A percentile compares a stretch with the other conserved stretches of the same genome.
Conservation (phyloP, 2,113 vertebrate species). For the Puntigrus tetrazona region DNA sequence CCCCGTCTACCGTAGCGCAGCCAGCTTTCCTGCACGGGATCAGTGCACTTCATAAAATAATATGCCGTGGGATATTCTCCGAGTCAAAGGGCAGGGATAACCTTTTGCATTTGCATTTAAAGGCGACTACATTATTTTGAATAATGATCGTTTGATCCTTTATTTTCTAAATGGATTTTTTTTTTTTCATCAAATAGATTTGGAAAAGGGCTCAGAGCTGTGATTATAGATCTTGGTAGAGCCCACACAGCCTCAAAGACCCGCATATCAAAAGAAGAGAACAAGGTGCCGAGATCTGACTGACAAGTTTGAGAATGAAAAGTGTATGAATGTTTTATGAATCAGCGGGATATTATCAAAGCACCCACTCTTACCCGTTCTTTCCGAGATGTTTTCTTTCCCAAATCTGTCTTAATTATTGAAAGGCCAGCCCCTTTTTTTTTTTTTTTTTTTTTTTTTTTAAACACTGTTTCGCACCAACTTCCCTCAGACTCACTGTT, state of each 20-base stretch:
- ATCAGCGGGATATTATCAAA: slow-evolving; percentile 72
- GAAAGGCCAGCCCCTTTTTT: slow-evolving; percentile 59
- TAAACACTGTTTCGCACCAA: slow-evolving; percentile 59
- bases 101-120: slow-evolving; percentile 41
- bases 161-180: slow-evolving; percentile 43
- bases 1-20: not conserved
- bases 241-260: slow-evolving; percentile 63
- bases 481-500: slow-evolving; percentile 64
- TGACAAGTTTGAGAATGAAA: slow-evolving; percentile 69
- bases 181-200: slow-evolving; percentile 29
- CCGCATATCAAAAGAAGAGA: slow-evolving; percentile 63
- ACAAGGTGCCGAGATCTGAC: slow-evolving; percentile 59
- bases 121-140: slow-evolving; percentile 1
- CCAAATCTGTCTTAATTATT: slow-evolving; percentile 72
- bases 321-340: slow-evolving; percentile 76
- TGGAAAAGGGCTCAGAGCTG: not conserved
- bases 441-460: slow-evolving; percentile 57
- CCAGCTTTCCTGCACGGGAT: slow-evolving; percentile 21
- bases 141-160: slow-evolving; percentile 14
- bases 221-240: slow-evolving; percentile 47
- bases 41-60: slow-evolving; percentile 29
- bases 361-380: slow-evolving; percentile 63
- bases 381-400: slow-evolving; percentile 68
- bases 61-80: slow-evolving; percentile 23
- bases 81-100: slow-evolving; percentile 18